Percentiles rank a stretch among this genome's conserved stretches.
Evolutionary conservation across 2,113 vertebrate genomes (phyloP).

Genomic region (Trichechus manatus): DNA sequence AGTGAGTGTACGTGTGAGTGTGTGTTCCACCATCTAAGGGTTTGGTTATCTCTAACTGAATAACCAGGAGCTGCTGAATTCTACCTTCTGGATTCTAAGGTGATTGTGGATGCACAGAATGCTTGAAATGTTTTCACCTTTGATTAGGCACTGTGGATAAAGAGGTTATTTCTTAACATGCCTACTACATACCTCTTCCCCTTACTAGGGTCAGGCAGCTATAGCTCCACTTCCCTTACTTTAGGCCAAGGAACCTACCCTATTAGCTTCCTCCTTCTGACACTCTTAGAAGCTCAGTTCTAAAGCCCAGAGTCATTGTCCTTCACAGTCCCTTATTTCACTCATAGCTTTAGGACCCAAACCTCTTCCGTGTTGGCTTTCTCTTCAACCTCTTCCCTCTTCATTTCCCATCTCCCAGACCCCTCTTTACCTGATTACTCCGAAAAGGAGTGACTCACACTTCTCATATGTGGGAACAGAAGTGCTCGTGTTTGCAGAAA

Average conservation of each 20-base stretch:
- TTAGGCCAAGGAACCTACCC: not conserved
- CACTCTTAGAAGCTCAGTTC: rapidly evolving
- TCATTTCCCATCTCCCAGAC: not conserved
- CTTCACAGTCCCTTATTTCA: not conserved
- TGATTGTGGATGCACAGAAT: not conserved
- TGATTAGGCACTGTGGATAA: not conserved
- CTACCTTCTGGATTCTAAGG: not conserved
- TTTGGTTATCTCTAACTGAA: not conserved
- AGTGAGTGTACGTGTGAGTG: no score
- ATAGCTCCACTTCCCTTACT: not conserved
- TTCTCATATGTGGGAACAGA: not conserved
- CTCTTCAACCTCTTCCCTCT: not conserved
- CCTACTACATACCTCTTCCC: rapidly evolving
- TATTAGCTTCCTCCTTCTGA: not conserved
- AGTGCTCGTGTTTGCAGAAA: not conserved
- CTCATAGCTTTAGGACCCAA: not conserved
- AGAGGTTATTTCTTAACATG: not conserved
- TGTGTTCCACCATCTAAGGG: not conserved
- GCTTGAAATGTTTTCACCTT: not conserved
- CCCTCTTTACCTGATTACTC: not conserved
- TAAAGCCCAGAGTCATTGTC: no score
- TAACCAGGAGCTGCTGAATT: not conserved
- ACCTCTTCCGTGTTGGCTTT: no score
- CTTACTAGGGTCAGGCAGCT: rapidly evolving
- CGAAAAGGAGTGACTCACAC: not conserved